Evolutionary conservation across 2,888 invertebrate species (phyloP).

Genomic region (Synergus japonicus): DNA sequence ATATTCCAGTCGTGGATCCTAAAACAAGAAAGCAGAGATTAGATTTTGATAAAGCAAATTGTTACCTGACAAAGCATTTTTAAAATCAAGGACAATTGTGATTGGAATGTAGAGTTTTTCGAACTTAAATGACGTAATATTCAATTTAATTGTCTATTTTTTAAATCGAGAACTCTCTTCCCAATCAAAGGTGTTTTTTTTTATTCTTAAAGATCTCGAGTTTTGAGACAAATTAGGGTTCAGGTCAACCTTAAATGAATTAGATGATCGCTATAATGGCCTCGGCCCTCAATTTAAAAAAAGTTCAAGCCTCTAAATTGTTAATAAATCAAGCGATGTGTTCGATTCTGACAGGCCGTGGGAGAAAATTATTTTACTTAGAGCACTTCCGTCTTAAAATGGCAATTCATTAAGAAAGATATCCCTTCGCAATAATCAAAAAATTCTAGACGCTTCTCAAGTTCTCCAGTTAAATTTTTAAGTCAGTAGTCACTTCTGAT

Average conservation of each 20-base stretch:
- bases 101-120: too few relatives aligned
- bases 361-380: not conserved
- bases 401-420: not conserved
- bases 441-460: not conserved
- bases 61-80: not conserved
- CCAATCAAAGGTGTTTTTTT: not conserved
- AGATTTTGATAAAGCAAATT: not conserved
- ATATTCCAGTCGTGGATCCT: not conserved
- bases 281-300: not conserved
- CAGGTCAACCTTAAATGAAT: not conserved
- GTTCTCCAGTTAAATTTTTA: slow-evolving; percentile 9
- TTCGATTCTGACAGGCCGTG: not conserved
- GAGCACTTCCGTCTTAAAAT: not conserved
- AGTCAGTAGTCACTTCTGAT: slow-evolving; percentile 7
- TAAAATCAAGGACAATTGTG: not conserved
- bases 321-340: not conserved
- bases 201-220: not conserved
- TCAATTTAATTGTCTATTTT: too few relatives aligned
- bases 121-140: too few relatives aligned
- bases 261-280: slow-evolving; percentile 1
- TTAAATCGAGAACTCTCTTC: too few relatives aligned
- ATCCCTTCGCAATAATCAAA: not conserved
- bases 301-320: not conserved
- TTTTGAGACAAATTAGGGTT: not conserved
- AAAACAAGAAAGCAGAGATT: not conserved